Base-by-base conservation (phyloP, 1,140 invertebrate species). In the Tribolium madens region DNA sequence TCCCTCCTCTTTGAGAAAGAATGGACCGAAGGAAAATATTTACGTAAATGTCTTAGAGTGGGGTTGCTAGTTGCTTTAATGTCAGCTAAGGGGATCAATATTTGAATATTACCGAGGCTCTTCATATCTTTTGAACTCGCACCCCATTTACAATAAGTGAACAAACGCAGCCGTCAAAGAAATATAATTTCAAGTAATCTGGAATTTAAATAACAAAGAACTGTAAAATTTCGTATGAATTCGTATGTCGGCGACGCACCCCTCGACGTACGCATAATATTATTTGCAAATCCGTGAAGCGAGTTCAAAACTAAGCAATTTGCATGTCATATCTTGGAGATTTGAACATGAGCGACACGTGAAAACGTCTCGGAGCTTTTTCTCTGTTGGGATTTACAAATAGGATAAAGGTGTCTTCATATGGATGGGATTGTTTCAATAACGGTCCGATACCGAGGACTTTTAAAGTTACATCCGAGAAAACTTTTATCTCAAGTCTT, bases 171-270 rank as follows among this genome's bases (percentile, higher is more conserved):
- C 76, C 76, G 69, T 78, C 76, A 78, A 75, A 78, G 76, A 69
- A 75, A 75, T 69, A 78, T 73, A 78, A 78, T 78, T 81, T 78
- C 46, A 71, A 75, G 78, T 80, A 78, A 80, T 79, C 77, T 50
- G 18, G 73, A 80, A 82, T 82, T 82, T 80, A 77, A 82, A 82
- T 82, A 78, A 79, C 81, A 80, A 81, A 82, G 78, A 69, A 46
- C 60, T 57, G 74, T 76, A 69, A 77, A 77, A 77, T 73, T 76
- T 77, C 76, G 50, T 78, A 73, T 76, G 76, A 78, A 81, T 76
- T 71, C 26, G 57, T 33, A 60, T 13, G 53, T 18, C 12, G 14
- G n/a, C 21, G 12, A 64, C n/a, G 57, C 42, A 46, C 70, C 46
- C 26, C 26, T 78, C 50, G 46, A 60, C 72, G 46, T 31, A 76